Evolutionary conservation across 2,797 vertebrate species (phyloP).

Genomic region (Molothrus aeneus): DNA sequence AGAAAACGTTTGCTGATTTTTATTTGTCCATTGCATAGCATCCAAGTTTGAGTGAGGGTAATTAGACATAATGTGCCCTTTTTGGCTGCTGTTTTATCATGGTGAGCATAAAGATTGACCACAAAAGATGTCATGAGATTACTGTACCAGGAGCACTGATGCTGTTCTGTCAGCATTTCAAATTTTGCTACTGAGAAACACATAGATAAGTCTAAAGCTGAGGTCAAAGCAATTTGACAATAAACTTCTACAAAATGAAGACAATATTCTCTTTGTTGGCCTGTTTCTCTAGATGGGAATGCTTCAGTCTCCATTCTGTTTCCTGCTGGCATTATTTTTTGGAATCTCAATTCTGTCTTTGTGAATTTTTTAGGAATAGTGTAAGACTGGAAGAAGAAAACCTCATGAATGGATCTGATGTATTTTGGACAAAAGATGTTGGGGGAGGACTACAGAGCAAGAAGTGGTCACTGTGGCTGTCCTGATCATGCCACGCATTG

Average conservation of each 20-base stretch:
- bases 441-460: slow-evolving; percentile 51
- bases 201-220: slow-evolving; percentile 66
- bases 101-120: not conserved
- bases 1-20: not conserved
- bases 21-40: slow-evolving; percentile 5
- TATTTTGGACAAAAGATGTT: slow-evolving; percentile 71
- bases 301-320: slow-evolving; percentile 57
- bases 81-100: slow-evolving; percentile 38
- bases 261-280: slow-evolving; percentile 77
- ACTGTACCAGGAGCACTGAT: not conserved
- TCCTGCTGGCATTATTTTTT: slow-evolving; percentile 70
- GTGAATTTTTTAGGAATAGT: slow-evolving; percentile 75
- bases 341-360: slow-evolving; percentile 76
- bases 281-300: slow-evolving; percentile 47
- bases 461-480: slow-evolving; percentile 52
- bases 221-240: slow-evolving; percentile 74
- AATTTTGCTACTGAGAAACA: slow-evolving; percentile 56
- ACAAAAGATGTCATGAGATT: slow-evolving; percentile 24
- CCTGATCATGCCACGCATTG: slow-evolving; percentile 16
- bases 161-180: slow-evolving; percentile 21
- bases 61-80: slow-evolving; percentile 1
- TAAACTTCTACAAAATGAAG: slow-evolving; percentile 69
- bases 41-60: slow-evolving; percentile 28
- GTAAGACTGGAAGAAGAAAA: slow-evolving; percentile 70
- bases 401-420: slow-evolving; percentile 73